These are phyloP conservation scores for Spodoptera litura DNA, from an alignment of 1,140 invertebrate species.

Conservation along the genomic window DNA sequence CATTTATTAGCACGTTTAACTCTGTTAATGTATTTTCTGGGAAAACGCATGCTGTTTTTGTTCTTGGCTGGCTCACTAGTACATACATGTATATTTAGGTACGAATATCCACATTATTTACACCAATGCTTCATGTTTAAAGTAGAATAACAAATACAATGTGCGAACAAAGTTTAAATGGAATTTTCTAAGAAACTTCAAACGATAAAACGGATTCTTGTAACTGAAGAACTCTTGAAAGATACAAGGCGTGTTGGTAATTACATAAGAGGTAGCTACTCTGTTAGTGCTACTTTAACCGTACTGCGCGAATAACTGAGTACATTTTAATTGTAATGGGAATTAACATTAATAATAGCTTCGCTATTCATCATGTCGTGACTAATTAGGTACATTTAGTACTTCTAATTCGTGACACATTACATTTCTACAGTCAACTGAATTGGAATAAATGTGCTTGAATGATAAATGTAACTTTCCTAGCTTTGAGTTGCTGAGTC, in stretches of 20 bases:
- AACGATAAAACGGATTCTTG: conserved; percentile 39
- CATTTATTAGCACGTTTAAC: conserved; percentile 34
- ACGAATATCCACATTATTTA: conserved; percentile 60
- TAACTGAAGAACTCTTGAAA: conserved; percentile 34
- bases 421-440: too few species aligned
- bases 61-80: conserved; percentile 54
- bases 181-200: conserved; percentile 46
- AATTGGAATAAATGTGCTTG: too few species aligned
- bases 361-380: too few species aligned
- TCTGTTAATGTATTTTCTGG: conserved; percentile 30
- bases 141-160: conserved; percentile 59
- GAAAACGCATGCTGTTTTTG: conserved; percentile 48
- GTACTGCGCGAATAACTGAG: neutral
- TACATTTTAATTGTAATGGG: neutral
- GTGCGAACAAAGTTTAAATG: conserved; percentile 47
- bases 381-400: too few species aligned
- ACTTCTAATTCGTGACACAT: too few species aligned
- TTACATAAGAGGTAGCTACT: conserved; percentile 7
- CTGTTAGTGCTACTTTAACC: neutral
- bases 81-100: conserved; percentile 49
- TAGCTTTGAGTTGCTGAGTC: too few species aligned
- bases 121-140: conserved; percentile 57
- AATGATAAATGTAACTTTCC: too few species aligned
- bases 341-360: too few species aligned
- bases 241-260: conserved; percentile 37